Percentiles rank a stretch among this genome's conserved stretches.
phyloP scores from a whole-genome alignment of 2,797 vertebrate species.

The Myioborus miniatus region DNA sequence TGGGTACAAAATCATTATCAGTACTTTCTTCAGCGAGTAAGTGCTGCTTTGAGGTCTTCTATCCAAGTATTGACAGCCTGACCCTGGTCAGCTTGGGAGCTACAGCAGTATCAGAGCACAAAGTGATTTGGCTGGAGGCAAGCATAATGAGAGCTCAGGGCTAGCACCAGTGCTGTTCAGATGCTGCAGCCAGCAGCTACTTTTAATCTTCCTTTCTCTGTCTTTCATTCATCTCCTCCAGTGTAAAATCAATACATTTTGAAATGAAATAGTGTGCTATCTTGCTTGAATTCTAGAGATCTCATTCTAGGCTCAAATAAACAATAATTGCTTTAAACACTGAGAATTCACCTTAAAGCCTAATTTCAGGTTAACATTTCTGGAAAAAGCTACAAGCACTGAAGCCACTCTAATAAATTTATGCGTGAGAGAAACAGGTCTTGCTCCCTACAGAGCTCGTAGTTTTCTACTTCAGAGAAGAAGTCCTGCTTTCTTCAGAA shows the following conservation, averaged over 20 bases:
- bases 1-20: constrained; percentile 9
- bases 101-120: constrained; percentile 54
- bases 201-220: constrained; percentile 52
- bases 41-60: constrained; percentile 54
- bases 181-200: constrained; percentile 47
- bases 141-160: constrained; percentile 60
- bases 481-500: background rate
- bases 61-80: constrained; percentile 53
- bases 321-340: constrained; percentile 22
- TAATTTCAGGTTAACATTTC: constrained; percentile 6
- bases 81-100: constrained; percentile 52
- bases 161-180: constrained; percentile 24
- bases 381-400: background rate
- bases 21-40: constrained; percentile 40
- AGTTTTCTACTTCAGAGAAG: background rate
- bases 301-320: constrained; percentile 14
- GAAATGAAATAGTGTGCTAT: constrained; percentile 26
- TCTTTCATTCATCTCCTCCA: constrained; percentile 11
- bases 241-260: constrained; percentile 51
- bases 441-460: background rate
- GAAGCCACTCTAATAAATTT: background rate
- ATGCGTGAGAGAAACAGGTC: background rate
- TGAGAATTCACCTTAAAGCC: background rate
- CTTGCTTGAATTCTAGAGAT: constrained; percentile 3
- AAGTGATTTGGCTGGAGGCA: constrained; percentile 65